Conservation (phyloP, 2,113 vertebrate species). For the Montifringilla adamsi region DNA sequence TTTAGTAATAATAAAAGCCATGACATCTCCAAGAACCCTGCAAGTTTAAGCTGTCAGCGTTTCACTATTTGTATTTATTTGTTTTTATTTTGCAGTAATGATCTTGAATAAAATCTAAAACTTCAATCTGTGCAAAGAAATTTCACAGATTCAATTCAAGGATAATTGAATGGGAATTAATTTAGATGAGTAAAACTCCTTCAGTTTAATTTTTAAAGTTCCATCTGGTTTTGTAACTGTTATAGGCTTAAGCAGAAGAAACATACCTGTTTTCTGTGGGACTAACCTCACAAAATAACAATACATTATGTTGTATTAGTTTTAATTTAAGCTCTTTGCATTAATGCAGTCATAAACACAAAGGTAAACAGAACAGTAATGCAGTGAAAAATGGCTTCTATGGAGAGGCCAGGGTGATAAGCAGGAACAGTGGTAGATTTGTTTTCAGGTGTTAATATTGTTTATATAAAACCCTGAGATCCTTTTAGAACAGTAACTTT, state of each 20-base stretch:
- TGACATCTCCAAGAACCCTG: background rate
- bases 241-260: background rate
- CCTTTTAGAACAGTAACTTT: background rate
- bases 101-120: background rate
- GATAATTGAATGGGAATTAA: background rate
- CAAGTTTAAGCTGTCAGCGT: background rate
- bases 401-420: background rate
- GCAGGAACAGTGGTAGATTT: background rate
- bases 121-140: background rate
- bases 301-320: background rate
- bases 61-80: background rate
- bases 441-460: background rate
- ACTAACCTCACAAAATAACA: background rate
- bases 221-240: background rate
- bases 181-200: background rate
- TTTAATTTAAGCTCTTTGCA: background rate
- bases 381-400: background rate
- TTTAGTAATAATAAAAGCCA: background rate
- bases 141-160: too few relatives aligned
- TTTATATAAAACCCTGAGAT: background rate
- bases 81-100: background rate
- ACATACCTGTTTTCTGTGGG: background rate
- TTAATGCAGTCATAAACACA: background rate
- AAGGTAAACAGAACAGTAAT: background rate
- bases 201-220: background rate